Base-by-base conservation (phyloP, 1,140 invertebrate genomes). In the Helicoverpa zea region DNA sequence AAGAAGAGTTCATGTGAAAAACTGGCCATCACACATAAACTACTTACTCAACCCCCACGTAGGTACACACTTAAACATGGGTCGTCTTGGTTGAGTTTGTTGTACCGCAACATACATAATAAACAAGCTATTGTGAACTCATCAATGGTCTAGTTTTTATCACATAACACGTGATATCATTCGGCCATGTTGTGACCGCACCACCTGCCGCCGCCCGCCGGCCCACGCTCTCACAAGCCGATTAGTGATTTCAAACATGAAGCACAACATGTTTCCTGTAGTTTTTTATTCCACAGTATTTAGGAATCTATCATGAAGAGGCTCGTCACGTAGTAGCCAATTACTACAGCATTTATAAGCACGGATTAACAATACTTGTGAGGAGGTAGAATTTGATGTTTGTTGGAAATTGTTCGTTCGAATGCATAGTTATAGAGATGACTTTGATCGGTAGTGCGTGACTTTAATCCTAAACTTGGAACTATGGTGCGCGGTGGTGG, bases 131-230 rank as follows among this genome's bases (percentile, higher is more conserved):
- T 29, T 61, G 43, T 63, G 73, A 76, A 63, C 56, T 51, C 58
- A 76, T 76, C 73, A 76, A 76, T 76, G 58, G 73, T 7, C 43
- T 51, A 51, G 73, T 76, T 76, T 76, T 76, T 76, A 59, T 63
- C 56, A 61, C 56, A 68, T 23, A 52, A 52, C 49, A 54, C 52
- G 43, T 76, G 73, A 61, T 76, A 51, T 76, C 73, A 61, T 76
- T 63, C 13, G 35, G 16, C 58, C 18, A 63, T 63, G 18, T 30
- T 76, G 43, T 10, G 56, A 23, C 58, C 56, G 49, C 35, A 49
- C 56, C 73, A 76, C 73, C 73, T 76, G 73, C 51, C 52, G 73
- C 51, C 52, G 56, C 51, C 56, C 11, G 12, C 35, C 16, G 18
- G 11, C 68, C 29, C 51, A 11, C 23, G n/a, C 14, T 58, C 35